Evolutionary conservation across 2,113 vertebrate species (phyloP).

Genomic region (Thunnus maccoyii): DNA sequence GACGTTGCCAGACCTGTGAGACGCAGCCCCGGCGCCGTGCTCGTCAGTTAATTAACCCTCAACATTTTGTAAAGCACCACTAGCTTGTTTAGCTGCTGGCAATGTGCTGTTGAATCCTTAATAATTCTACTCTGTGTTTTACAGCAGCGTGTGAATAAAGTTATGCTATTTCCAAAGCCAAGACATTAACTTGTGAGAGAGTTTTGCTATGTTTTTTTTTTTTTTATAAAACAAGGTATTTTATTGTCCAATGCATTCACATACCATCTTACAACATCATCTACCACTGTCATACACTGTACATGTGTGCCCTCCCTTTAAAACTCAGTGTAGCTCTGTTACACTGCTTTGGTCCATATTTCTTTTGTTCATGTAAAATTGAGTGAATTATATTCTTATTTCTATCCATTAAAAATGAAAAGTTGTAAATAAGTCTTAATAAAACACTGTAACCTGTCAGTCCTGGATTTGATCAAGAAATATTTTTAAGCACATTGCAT

Average conservation of each 20-base stretch:
- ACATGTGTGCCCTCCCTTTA: too few relatives aligned
- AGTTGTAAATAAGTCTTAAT: background rate
- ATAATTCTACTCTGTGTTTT: background rate
- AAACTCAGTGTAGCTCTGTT: too few relatives aligned
- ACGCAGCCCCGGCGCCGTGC: background rate
- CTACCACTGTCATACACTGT: background rate
- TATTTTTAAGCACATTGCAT: background rate
- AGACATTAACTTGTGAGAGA: background rate
- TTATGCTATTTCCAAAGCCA: background rate
- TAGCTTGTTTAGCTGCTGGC: background rate
- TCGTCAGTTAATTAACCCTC: background rate
- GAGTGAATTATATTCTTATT: background rate
- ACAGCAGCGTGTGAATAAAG: too few relatives aligned
- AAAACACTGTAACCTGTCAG: too few relatives aligned
- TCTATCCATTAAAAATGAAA: background rate
- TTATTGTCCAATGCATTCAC: conserved; percentile 4
- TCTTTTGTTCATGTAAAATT: background rate
- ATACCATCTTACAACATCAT: background rate
- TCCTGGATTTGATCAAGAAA: background rate
- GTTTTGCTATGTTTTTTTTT: background rate
- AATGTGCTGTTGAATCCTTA: too few relatives aligned
- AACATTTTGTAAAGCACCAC: background rate
- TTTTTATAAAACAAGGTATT: background rate
- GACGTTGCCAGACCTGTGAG: conserved; percentile 43
- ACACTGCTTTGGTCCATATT: too few relatives aligned